Conservation (phyloP, 2,113 vertebrate species). For the Mormoops blainvillei region DNA sequence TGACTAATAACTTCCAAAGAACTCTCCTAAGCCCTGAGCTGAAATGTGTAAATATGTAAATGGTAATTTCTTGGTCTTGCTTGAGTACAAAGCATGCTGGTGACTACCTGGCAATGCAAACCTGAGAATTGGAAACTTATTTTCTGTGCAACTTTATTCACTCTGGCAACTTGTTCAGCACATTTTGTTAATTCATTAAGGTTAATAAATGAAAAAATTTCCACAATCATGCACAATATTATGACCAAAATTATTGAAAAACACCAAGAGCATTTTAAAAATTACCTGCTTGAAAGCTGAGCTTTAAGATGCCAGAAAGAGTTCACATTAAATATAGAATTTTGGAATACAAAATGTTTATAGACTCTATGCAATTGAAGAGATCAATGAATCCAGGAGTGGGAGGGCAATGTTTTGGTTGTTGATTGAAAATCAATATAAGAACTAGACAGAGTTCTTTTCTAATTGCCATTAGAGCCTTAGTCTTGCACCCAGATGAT, state of each 20-base stretch:
- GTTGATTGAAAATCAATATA: neutral
- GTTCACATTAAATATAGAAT: neutral
- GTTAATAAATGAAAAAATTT: neutral
- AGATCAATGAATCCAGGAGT: neutral
- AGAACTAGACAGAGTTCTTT: neutral
- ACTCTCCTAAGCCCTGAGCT: neutral
- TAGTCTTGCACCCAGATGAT: neutral
- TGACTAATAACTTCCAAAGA: neutral
- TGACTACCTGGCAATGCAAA: neutral
- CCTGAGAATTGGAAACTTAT: neutral
- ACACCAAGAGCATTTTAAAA: neutral
- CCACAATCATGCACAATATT: neutral
- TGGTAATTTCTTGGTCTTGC: neutral
- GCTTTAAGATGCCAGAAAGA: neutral
- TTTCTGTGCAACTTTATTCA: neutral
- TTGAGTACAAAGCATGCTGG: neutral
- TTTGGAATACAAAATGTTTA: neutral
- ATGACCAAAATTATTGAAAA: conserved; percentile 38
- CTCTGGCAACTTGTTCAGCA: neutral
- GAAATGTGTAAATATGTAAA: neutral
- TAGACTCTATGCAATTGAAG: neutral
- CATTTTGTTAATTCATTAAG: neutral
- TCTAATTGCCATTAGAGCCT: neutral
- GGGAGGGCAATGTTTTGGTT: neutral
- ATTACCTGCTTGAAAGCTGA: neutral